Conservation (phyloP, 1,140 invertebrate genomes). For the Orius insidiosus region DNA sequence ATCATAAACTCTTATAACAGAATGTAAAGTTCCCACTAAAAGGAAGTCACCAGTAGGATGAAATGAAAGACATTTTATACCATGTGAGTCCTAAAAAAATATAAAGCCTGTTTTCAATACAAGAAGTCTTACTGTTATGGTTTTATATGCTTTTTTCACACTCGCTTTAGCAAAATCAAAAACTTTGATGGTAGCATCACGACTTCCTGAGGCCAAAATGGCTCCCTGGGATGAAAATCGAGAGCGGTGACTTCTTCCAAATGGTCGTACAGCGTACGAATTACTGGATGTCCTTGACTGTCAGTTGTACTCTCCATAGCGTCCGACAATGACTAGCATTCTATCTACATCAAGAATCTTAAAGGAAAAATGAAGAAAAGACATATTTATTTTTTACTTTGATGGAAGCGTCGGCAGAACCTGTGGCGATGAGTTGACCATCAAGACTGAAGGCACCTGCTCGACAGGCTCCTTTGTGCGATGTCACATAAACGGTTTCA, state of each 20-base stretch:
- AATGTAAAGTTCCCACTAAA: constrained; percentile 83
- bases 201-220: constrained; percentile 83
- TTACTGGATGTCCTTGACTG: constrained; percentile 88
- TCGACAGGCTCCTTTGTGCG: constrained; percentile 90
- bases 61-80: constrained; percentile 74
- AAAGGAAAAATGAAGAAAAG: constrained; percentile 10
- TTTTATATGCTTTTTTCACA: constrained; percentile 93
- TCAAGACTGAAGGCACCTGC: constrained; percentile 88
- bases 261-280: constrained; percentile 96
- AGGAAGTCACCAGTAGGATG: constrained; percentile 92
- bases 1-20: constrained; percentile 82
- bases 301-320: constrained; percentile 42
- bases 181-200: constrained; percentile 85
- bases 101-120: not conserved
- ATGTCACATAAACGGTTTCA: constrained; percentile 97
- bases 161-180: constrained; percentile 97
- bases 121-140: constrained; percentile 47
- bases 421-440: constrained; percentile 92
- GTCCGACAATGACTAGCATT: constrained; percentile 80
- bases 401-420: constrained; percentile 94
- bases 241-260: constrained; percentile 91
- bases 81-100: constrained; percentile 60
- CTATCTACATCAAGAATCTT: constrained; percentile 93
- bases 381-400: constrained; percentile 40
- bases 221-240: constrained; percentile 89